Evolutionary conservation across 2,113 vertebrate genomes (phyloP).

Genomic region (Ophiodon elongatus): DNA sequence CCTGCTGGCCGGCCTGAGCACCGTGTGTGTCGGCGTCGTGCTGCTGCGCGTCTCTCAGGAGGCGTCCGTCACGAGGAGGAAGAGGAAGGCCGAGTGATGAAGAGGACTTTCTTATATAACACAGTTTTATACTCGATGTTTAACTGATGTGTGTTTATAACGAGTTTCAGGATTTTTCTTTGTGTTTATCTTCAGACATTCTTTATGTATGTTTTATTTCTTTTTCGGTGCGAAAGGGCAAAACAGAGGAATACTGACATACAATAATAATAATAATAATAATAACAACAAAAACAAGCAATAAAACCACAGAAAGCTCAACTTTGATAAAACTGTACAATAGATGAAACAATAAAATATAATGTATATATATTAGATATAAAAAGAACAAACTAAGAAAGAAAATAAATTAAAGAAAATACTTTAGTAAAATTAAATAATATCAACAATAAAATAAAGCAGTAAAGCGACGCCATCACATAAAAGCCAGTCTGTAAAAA

Average conservation of each 20-base stretch:
- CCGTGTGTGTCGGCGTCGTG: conserved; percentile 91
- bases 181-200: neutral
- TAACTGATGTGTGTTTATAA: too few relatives aligned
- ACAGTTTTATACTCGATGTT: too few relatives aligned
- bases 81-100: conserved; percentile 84
- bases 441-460: too few relatives aligned
- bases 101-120: neutral
- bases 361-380: too few relatives aligned
- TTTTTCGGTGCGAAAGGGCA: neutral
- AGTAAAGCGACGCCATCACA: too few relatives aligned
- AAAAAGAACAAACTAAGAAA: too few relatives aligned
- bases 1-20: conserved; percentile 92
- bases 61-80: conserved; percentile 86
- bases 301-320: too few relatives aligned
- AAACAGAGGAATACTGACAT: neutral
- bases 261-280: neutral
- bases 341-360: too few relatives aligned
- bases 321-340: neutral
- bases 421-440: too few relatives aligned
- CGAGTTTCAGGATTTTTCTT: too few relatives aligned
- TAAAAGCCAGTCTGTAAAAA: too few relatives aligned
- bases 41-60: conserved; percentile 94
- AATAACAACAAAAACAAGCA: neutral
- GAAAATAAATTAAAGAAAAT: too few relatives aligned
- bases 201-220: neutral